Conservation (phyloP, 2,797 vertebrate species). For the Oreortyx pictus region DNA sequence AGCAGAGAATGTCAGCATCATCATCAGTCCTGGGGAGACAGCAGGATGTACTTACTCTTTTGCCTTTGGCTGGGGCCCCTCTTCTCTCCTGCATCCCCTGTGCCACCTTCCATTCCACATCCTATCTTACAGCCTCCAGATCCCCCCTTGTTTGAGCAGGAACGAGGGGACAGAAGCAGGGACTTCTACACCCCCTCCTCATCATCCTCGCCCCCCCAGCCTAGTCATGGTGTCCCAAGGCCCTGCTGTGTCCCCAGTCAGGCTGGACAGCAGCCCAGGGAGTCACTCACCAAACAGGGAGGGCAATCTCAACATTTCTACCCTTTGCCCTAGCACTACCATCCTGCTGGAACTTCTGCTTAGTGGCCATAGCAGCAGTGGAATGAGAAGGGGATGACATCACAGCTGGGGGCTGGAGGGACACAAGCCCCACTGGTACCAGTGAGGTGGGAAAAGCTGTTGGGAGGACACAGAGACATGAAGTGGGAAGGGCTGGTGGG, state of each 20-base stretch:
- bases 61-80: too few species aligned
- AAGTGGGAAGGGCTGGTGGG: not conserved
- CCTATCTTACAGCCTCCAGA: not conserved
- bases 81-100: not conserved
- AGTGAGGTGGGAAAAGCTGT: not conserved
- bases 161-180: not conserved
- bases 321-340: not conserved
- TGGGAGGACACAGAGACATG: not conserved
- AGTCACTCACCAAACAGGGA: not conserved
- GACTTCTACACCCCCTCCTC: too few species aligned
- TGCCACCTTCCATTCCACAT: not conserved
- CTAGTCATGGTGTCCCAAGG: not conserved
- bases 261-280: not conserved
- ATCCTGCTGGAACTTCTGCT: not conserved
- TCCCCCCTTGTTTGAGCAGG: not conserved
- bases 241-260: too few species aligned
- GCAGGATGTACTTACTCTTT: not conserved
- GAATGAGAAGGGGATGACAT: not conserved
- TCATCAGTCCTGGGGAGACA: conserved; percentile 20
- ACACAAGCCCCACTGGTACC: not conserved
- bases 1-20: not conserved
- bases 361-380: not conserved
- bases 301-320: not conserved
- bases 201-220: too few species aligned
- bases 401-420: not conserved